phyloP scores from a whole-genome alignment of 1,140 invertebrate species.

The Sweltsa coloradensis region DNA sequence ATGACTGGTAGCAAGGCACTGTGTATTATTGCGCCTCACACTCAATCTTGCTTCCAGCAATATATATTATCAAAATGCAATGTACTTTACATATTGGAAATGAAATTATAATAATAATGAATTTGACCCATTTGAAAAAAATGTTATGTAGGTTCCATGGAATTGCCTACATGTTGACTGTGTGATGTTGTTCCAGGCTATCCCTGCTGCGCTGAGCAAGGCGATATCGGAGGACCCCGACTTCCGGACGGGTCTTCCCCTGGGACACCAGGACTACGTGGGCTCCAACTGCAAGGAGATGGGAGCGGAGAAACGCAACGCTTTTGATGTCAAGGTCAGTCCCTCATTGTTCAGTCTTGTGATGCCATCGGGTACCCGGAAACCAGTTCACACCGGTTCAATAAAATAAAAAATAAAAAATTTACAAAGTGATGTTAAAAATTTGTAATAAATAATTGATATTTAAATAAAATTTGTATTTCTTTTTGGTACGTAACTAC shows the following conservation, averaged over 20 bases:
- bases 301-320: conserved; percentile 31
- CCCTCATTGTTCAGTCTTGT: too few species aligned
- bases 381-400: too few species aligned
- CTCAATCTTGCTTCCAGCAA: neutral
- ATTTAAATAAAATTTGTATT: too few species aligned
- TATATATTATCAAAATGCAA: neutral
- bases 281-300: conserved; percentile 49
- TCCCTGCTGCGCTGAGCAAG: conserved; percentile 60
- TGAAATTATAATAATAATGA: too few species aligned
- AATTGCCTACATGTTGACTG: neutral
- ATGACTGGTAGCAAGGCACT: neutral
- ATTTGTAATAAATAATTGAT: too few species aligned
- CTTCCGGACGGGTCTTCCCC: conserved; percentile 68
- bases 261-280: conserved; percentile 59
- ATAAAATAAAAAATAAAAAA: too few species aligned
- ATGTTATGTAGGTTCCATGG: neutral
- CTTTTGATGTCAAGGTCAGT: too few species aligned
- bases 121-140: neutral
- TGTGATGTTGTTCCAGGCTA: conserved; percentile 30
- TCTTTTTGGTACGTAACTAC: too few species aligned
- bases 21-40: neutral
- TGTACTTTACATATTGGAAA: neutral
- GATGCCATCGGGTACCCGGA: conserved; percentile 41
- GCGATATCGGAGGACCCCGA: conserved; percentile 57
- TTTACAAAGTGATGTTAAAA: too few species aligned